Conservation (phyloP, 2,797 vertebrate species). For the Botia almorhae region DNA sequence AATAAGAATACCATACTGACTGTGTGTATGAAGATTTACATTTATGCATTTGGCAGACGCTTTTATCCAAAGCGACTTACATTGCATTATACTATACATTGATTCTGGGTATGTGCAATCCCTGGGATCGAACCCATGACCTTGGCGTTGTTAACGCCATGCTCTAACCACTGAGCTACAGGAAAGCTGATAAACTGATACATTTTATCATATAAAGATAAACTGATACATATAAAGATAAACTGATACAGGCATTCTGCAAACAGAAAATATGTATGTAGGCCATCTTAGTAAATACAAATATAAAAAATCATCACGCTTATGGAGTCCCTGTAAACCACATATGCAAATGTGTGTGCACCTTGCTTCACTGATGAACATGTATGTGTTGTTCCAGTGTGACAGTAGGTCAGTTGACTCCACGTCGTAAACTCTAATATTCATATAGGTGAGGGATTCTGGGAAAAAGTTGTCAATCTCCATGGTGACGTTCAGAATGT, state of each 20-base stretch:
- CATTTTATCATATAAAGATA: too few species aligned
- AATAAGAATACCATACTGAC: not conserved
- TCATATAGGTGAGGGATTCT: constrained; percentile 90
- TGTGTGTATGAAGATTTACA: not conserved
- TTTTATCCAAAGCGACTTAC: too few species aligned
- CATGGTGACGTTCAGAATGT: constrained; percentile 92
- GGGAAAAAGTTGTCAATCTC: constrained; percentile 99
- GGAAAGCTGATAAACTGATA: too few species aligned
- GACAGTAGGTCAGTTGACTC: constrained; percentile 87
- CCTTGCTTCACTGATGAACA: constrained; percentile 87
- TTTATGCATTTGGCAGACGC: too few species aligned
- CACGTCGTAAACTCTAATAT: constrained; percentile 91
- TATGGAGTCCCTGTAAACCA: too few species aligned
- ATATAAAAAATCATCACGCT: not conserved
- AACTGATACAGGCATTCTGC: not conserved
- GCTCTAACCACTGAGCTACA: too few species aligned
- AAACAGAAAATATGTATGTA: not conserved
- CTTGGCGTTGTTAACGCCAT: too few species aligned
- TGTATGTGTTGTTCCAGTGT: constrained; percentile 90
- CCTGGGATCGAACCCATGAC: too few species aligned
- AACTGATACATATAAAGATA: too few species aligned
- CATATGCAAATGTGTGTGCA: constrained; percentile 54
- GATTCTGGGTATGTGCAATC: too few species aligned
- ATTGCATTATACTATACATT: too few species aligned
- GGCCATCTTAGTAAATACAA: not conserved